Percentiles rank a stretch among this genome's conserved stretches.
Conservation (phyloP, 2,797 vertebrate genomes). For the Lagocephalus sceleratus region DNA sequence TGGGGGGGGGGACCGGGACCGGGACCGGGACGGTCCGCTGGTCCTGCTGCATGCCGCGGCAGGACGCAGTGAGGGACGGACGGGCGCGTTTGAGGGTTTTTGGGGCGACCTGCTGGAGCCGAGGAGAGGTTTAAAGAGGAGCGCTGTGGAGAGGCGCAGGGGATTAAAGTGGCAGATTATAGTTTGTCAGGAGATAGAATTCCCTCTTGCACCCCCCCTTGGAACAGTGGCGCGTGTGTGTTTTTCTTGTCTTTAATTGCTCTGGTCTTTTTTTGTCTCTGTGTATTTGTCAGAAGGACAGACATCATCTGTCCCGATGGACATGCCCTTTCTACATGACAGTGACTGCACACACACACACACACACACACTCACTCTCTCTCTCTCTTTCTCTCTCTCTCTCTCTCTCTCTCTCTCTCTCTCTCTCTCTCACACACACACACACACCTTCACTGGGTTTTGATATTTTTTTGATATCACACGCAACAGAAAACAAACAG, state of each 20-base stretch:
- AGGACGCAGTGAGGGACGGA: too few relatives aligned
- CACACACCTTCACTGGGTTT: slow-evolving; percentile 9
- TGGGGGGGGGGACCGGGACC: slow-evolving; percentile 5
- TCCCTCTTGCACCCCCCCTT: slow-evolving; percentile 50
- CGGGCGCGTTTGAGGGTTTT: background rate
- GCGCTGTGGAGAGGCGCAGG: slow-evolving; percentile 49
- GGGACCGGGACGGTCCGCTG: background rate
- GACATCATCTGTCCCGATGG: slow-evolving; percentile 31
- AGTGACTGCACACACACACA: slow-evolving; percentile 5
- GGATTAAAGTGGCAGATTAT: slow-evolving; percentile 68
- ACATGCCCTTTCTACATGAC: slow-evolving; percentile 37
- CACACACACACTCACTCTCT: background rate
- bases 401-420: background rate
- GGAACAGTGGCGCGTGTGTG: slow-evolving; percentile 31
- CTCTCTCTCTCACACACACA: background rate
- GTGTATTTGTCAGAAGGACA: slow-evolving; percentile 21
- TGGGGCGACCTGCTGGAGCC: slow-evolving; percentile 40
- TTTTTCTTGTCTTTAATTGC: slow-evolving; percentile 21
- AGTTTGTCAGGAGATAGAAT: slow-evolving; percentile 60
- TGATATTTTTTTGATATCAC: slow-evolving; percentile 26
- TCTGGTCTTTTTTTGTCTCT: slow-evolving; percentile 11
- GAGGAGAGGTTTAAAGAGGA: slow-evolving; percentile 34
- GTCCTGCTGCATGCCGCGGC: background rate
- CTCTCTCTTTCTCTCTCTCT: background rate
- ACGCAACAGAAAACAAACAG: slow-evolving; percentile 22